These are phyloP conservation scores for Bufotes viridis DNA, from an alignment of 2,797 vertebrate genomes.

Conservation along the genomic window DNA sequence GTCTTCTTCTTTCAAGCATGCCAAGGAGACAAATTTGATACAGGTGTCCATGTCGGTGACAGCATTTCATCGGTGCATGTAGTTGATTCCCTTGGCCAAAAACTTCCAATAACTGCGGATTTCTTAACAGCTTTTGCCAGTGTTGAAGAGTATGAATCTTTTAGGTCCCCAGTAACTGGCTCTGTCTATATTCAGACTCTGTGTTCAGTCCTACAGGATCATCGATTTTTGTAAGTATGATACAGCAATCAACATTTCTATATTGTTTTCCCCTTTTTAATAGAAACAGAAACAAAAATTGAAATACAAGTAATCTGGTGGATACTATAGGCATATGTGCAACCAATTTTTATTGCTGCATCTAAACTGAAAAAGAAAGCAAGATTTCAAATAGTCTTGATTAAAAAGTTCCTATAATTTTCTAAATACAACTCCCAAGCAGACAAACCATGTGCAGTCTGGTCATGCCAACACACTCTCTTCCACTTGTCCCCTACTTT, in stretches of 20 bases:
- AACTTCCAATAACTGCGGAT: constrained; percentile 79
- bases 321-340: no score
- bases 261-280: neutral
- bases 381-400: neutral
- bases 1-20: constrained; percentile 94
- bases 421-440: no score
- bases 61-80: neutral
- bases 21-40: constrained; percentile 76
- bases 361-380: neutral
- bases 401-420: neutral
- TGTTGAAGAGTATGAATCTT: constrained; percentile 74
- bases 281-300: neutral
- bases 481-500: no score
- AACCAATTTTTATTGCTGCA: neutral
- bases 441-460: no score
- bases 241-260: neutral
- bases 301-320: neutral
- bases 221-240: constrained; percentile 10
- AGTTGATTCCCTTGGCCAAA: neutral
- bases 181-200: constrained; percentile 87
- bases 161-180: constrained; percentile 71
- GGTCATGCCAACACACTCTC: no score
- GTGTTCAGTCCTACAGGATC: constrained; percentile 69
- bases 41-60: constrained; percentile 69
- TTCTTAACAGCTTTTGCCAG: constrained; percentile 84